Evolutionary conservation across 2,888 invertebrate species (phyloP), one percentile per base, ranked within the genome.

Genomic region (Ischnus inquisitorius): DNA sequence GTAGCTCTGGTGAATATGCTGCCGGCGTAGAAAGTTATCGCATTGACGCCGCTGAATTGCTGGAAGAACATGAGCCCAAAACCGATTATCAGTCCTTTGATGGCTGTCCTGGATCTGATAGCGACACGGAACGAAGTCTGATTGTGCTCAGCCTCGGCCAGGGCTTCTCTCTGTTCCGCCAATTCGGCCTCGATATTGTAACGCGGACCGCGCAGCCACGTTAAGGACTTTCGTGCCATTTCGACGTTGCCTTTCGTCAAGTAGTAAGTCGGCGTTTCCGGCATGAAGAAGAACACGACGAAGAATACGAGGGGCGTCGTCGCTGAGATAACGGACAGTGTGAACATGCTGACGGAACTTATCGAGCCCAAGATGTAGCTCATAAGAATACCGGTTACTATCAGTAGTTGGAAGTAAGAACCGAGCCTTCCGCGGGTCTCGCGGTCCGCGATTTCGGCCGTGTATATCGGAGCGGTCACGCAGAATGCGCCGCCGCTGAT

Each of bases 51-150:
- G 84, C 96, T 96, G 77, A 98, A 94, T 92, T 98, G 98, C 92
- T 98, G 98, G 94, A 98, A 97, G 89, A 97, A 94, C 98, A 98
- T 98, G 12, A 98, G 94, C 2, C 96, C 96, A 90, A 97, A 96
- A 86, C 96, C 96, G 79, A 97, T 97, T 12, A 96, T 79, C 2
- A 97, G 93, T 0, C 96, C 97, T 90, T 96, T 96, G 28, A 95
- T 92, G 0, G 96, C 95, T 0, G 95, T 95, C 85, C 94, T 95
- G 72, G 96, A 95, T 1, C 94, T 94, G 12, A 97, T 95, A 0
- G 95, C 95, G 0, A 94, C 90, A 3, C 90, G 79, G 83, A 96
- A 94, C 0, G 96, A 95, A 0, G 95, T 93, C 0, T 95, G 94
- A 79, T 95, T 95, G 4, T 93, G 94, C 83, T 93, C 94, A 0